phyloP scores from a whole-genome alignment of 2,797 vertebrate genomes.

The Ceryle rudis region DNA sequence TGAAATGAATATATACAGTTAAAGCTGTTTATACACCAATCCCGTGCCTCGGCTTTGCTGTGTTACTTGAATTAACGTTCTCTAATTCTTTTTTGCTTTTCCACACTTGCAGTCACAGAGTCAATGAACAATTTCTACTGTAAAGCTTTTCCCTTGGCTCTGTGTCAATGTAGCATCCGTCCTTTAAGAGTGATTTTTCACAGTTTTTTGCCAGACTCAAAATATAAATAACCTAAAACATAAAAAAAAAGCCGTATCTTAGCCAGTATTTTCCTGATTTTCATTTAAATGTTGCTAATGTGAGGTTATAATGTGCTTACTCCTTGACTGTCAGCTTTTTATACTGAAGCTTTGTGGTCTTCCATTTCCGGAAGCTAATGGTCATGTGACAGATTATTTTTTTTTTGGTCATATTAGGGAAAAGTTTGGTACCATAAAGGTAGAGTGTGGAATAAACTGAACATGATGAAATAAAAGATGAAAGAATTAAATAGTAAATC shows the following conservation, averaged over 20 bases:
- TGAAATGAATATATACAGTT: constrained; percentile 20
- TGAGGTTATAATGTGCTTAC: not conserved
- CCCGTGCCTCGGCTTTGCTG: not conserved
- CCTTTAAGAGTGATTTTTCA: not conserved
- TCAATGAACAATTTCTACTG: constrained; percentile 30
- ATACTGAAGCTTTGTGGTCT: not conserved
- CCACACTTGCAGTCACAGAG: constrained; percentile 7
- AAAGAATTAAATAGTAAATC: not conserved
- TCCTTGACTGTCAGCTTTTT: not conserved
- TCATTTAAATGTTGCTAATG: not conserved
- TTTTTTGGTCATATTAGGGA: not conserved
- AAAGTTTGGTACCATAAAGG: not conserved
- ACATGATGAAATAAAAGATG: not conserved
- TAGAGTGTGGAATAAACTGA: not conserved
- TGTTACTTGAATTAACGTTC: constrained; percentile 9
- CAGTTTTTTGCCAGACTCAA: not conserved
- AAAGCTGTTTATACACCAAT: constrained; percentile 27
- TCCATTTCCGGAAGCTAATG: not conserved
- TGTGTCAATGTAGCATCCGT: not conserved
- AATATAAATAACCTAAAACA: not conserved
- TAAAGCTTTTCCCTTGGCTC: constrained; percentile 12
- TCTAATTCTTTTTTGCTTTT: constrained; percentile 35
- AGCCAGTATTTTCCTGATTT: not conserved
- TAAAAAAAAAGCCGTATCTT: not conserved
- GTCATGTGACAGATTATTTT: not conserved